phyloP scores from a whole-genome alignment of 2,888 invertebrate genomes.

The Alloscopus bannaensis region DNA sequence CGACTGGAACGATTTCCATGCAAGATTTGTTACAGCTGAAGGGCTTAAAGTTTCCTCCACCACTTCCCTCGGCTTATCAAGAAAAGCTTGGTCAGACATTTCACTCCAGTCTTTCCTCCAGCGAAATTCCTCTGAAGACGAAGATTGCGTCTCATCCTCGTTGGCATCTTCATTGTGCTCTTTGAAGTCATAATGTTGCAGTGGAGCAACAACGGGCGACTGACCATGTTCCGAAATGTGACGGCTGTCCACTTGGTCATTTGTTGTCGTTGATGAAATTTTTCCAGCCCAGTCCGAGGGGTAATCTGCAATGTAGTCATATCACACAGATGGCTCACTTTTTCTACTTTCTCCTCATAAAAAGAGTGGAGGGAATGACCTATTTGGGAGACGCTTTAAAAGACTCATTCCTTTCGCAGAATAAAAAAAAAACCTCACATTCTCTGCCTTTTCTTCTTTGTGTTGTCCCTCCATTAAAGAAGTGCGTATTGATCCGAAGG shows the following conservation, averaged over 20 bases:
- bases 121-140: constrained; percentile 24
- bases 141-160: constrained; percentile 24
- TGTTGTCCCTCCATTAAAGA: constrained; percentile 25
- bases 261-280: constrained; percentile 53
- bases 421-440: constrained; percentile 24
- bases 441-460: constrained; percentile 20
- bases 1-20: constrained; percentile 50
- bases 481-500: constrained; percentile 39
- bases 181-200: constrained; percentile 36
- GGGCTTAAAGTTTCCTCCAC: constrained; percentile 35
- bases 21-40: constrained; percentile 53
- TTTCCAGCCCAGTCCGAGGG: constrained; percentile 31
- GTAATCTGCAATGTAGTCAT: constrained; percentile 49
- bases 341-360: constrained; percentile 5
- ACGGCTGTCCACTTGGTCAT: constrained; percentile 52
- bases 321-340: constrained; percentile 43
- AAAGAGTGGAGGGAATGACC: constrained; percentile 10
- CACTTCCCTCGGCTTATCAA: constrained; percentile 6
- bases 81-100: constrained; percentile 53
- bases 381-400: constrained; percentile 13
- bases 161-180: constrained; percentile 31
- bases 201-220: constrained; percentile 19
- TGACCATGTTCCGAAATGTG: constrained; percentile 45
- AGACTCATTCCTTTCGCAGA: neutral
- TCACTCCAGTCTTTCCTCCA: constrained; percentile 45